phyloP scores from a whole-genome alignment of 2,113 vertebrate species.

The Thryonomys swinderianus region DNA sequence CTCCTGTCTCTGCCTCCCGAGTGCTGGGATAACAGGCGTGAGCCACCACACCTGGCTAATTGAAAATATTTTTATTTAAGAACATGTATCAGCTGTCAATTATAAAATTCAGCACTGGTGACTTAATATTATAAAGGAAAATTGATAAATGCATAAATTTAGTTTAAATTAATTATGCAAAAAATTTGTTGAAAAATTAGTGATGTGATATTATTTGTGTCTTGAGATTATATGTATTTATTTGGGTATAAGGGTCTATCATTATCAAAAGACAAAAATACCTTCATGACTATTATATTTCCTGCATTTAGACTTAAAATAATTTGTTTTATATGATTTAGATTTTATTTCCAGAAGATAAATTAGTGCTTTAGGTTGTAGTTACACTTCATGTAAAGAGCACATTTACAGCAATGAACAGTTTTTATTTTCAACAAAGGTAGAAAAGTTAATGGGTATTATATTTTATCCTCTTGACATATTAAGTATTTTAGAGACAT shows the following conservation, averaged over 20 bases:
- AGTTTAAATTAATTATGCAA: conserved; percentile 5
- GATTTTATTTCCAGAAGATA: background rate
- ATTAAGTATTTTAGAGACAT: background rate
- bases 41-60: too few relatives aligned
- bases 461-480: conserved; percentile 6
- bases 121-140: background rate
- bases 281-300: conserved; percentile 13
- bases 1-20: too few relatives aligned
- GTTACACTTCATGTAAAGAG: background rate
- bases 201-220: background rate
- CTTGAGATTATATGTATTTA: conserved; percentile 3
- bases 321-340: conserved; percentile 1
- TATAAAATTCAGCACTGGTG: background rate
- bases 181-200: conserved; percentile 13
- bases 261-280: background rate
- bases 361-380: background rate
- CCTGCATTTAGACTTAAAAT: conserved; percentile 16
- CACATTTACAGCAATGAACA: background rate
- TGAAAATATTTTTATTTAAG: conserved; percentile 42
- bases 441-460: background rate
- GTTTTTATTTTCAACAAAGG: conserved; percentile 26
- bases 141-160: background rate
- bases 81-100: background rate
- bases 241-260: background rate
- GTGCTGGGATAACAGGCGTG: too few relatives aligned